Base-by-base conservation (phyloP, 2,113 vertebrate genomes). In the Charina bottae region DNA sequence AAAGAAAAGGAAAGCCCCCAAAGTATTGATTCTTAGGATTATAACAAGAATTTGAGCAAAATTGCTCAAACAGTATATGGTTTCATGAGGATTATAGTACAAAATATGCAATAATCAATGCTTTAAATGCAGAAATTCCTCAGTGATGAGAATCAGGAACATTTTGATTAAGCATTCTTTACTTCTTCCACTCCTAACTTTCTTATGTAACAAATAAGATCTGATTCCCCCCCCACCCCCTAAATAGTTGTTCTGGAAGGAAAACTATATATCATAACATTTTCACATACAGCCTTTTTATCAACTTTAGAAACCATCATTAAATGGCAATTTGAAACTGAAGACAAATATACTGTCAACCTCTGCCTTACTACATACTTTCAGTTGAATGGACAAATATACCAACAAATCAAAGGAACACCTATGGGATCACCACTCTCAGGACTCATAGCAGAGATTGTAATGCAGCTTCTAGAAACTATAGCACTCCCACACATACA, bases 71-170 rank as follows among this genome's bases (percentile, higher is more conserved):
- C 37, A 5, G 54, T 58, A 8, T 58, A 59, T 78, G 15, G 6
- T n/a, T 64, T 91, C 6, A 26, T 33, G 6, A 17, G 4, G 28
- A 8, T 55, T 17, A 19, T 56, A 42, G 21, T 42, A 28, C 23
- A 37, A 86, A 62, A 55, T 62, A 15, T 85, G 5, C 46, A 91
- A 68, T 53, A 10, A 91, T 64, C 42, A 33, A 60, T 85, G 1
- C 28, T 33, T 85, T 90, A 60, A 49, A 83, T 83, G 72, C 15
- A 83, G 56, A 59, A 37, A 17, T 58, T 59, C 7, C 53, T 86
- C 33, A 91, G n/a, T 64, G 59, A 55, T 17, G n/a, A 64, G 11
- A 86, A 91, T 91, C 46, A 86, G 49, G 26, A 91, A 91, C 64
- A 84, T 62, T 91, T 54, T 54, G 58, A 59, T 53, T 64, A 59